phyloP scores from a whole-genome alignment of 2,797 vertebrate species.

The Dendrocincla tyrannina region DNA sequence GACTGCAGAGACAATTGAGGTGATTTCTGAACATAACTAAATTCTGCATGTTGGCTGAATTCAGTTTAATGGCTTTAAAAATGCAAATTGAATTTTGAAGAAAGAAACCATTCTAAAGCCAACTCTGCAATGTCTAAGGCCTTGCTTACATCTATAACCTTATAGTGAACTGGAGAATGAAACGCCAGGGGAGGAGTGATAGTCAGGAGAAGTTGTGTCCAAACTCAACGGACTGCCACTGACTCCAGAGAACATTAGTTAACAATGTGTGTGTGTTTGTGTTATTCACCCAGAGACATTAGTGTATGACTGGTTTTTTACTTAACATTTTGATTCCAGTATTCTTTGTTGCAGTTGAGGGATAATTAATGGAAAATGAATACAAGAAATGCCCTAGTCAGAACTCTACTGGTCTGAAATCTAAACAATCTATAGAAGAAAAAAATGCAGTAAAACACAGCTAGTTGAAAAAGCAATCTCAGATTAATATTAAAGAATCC shows the following conservation, averaged over 20 bases:
- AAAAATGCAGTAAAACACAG: neutral
- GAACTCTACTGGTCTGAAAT: neutral
- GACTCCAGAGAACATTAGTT: neutral
- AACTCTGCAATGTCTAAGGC: neutral
- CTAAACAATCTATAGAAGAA: neutral
- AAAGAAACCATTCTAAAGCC: neutral
- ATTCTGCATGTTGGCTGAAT: neutral
- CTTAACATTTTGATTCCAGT: neutral
- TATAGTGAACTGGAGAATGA: neutral
- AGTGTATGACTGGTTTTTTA: neutral
- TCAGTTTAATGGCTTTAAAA: neutral
- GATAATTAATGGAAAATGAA: neutral
- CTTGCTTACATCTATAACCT: neutral
- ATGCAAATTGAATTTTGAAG: neutral
- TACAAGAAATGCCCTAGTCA: neutral
- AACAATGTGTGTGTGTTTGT: neutral
- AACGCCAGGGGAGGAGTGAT: rapidly evolving
- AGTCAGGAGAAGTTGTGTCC: neutral
- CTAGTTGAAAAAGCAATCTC: neutral
- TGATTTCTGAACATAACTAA: neutral
- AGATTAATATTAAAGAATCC: neutral
- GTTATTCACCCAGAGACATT: neutral
- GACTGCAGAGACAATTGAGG: neutral
- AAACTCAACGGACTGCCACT: neutral
- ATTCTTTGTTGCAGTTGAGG: neutral